Conservation (phyloP, 2,888 invertebrate genomes). For the Shargacucullia verbasci region DNA sequence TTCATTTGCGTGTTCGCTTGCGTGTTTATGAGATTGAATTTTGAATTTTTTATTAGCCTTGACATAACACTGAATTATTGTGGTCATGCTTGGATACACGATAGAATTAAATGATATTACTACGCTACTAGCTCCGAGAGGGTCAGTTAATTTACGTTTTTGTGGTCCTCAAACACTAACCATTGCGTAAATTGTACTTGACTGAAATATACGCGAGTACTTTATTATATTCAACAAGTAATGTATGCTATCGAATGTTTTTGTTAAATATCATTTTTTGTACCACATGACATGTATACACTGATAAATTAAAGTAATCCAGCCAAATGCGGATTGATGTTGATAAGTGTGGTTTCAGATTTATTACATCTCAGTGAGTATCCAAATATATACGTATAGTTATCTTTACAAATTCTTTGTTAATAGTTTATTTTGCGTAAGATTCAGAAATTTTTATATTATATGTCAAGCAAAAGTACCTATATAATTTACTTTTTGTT, state of each 20-base stretch:
- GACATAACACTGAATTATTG: too few species aligned
- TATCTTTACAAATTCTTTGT: too few species aligned
- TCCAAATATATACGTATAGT: background rate
- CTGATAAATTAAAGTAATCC: conserved; percentile 3
- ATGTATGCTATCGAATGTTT: conserved; percentile 1
- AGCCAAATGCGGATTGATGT: conserved; percentile 1
- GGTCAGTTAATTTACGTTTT: too few species aligned
- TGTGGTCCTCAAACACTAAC: too few species aligned
- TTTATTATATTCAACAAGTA: too few species aligned
- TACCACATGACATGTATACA: background rate
- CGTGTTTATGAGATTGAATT: background rate
- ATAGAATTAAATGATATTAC: too few species aligned
- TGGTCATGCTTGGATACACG: too few species aligned
- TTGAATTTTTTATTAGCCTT: too few species aligned
- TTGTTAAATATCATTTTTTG: background rate
- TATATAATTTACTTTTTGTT: conserved; percentile 4
- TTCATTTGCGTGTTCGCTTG: background rate
- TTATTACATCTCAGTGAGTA: background rate
- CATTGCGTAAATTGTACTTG: too few species aligned
- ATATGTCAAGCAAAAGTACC: background rate
- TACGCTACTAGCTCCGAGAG: too few species aligned
- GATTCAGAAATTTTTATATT: background rate
- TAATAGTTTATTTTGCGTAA: background rate
- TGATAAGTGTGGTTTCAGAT: background rate
- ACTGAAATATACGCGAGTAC: too few species aligned